Base-by-base conservation (phyloP, 2,113 vertebrate genomes). In the Daphoenositta chrysoptera region DNA sequence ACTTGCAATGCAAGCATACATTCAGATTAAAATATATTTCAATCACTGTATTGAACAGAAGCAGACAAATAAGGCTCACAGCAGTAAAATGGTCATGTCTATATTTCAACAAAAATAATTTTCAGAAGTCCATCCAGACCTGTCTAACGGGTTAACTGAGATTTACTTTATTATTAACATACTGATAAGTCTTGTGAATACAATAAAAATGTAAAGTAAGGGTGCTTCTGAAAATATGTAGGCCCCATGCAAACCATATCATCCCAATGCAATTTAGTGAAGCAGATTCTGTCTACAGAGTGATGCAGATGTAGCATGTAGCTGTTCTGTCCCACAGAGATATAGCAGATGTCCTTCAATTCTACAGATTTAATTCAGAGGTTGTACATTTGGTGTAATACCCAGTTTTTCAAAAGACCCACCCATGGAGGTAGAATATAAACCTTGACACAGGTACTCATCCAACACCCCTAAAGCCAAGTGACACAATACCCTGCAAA, bases 281-380 rank as follows among this genome's bases (percentile, higher is more conserved):
- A 81, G 37, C 15, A 79, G 28, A 53, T 45, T 61, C 57, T 13
- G 26, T 37, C 37, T 61, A 40, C 17, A 56, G 57, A 26, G 6
- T 47, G 65, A 54, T 1, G 3, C 0, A 47, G 44, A 37, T 30
- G 16, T 6, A 56, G 21, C 5, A 27, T 2, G 3, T 11, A 78
- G 39, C n/a, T 81, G 5, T 64, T 81, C 56, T 51, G n/a, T 14
- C 30, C 39, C 39, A 77, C 9, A 53, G 28, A 63, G 6, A 33
- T 17, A 13, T 1, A 23, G 53, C 3, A 77, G 9, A 4, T 57
- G 60, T 13, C 73, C 9, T 65, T 45, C 28, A 42, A 16, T 47
- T 63, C 26, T 45, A 3, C 0, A 50, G 5, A 48, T 35, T 72
- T 95, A 30, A 56, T 70, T 58, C 47, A 84, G 75, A 81, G 14